Percentiles rank a stretch among this genome's conserved stretches.
phyloP scores from a whole-genome alignment of 2,797 vertebrate genomes.

The Alfaro cultratus region DNA sequence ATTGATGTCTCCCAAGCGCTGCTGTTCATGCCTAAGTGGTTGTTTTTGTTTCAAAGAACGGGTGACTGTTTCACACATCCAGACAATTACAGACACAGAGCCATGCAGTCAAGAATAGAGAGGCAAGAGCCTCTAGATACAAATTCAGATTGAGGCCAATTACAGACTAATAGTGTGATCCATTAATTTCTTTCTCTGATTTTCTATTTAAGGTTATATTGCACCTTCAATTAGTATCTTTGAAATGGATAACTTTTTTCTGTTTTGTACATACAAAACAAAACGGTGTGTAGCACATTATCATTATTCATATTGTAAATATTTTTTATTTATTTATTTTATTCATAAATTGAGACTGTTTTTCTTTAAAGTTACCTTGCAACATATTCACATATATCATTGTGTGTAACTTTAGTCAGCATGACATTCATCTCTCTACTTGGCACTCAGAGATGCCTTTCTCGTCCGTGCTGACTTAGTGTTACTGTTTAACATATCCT shows the following conservation, averaged over 20 bases:
- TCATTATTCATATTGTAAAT: neutral
- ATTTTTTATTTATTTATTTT: neutral
- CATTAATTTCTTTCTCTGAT: neutral
- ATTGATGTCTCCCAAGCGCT: conserved; percentile 80
- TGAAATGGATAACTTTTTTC: neutral
- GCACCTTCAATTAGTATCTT: neutral
- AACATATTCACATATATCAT: neutral
- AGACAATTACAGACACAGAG: conserved; percentile 22
- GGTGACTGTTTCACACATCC: conserved; percentile 42
- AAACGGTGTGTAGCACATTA: neutral
- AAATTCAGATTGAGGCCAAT: conserved; percentile 3
- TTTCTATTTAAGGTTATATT: neutral
- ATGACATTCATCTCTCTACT: conserved; percentile 10
- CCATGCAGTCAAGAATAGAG: conserved; percentile 14
- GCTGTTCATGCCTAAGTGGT: conserved; percentile 71
- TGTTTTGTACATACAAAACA: neutral
- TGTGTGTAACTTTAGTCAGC: conserved; percentile 6
- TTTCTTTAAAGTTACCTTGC: neutral
- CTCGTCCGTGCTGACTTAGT: conserved; percentile 46
- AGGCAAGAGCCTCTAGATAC: neutral
- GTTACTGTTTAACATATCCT: conserved; percentile 74
- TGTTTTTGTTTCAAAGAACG: conserved; percentile 70
- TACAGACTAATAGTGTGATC: neutral
- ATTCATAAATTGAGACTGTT: neutral
- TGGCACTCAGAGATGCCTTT: conserved; percentile 29